Evolutionary conservation across 2,797 vertebrate genomes (phyloP), one percentile per base, ranked within the genome.

Genomic region (Argentina silus): DNA sequence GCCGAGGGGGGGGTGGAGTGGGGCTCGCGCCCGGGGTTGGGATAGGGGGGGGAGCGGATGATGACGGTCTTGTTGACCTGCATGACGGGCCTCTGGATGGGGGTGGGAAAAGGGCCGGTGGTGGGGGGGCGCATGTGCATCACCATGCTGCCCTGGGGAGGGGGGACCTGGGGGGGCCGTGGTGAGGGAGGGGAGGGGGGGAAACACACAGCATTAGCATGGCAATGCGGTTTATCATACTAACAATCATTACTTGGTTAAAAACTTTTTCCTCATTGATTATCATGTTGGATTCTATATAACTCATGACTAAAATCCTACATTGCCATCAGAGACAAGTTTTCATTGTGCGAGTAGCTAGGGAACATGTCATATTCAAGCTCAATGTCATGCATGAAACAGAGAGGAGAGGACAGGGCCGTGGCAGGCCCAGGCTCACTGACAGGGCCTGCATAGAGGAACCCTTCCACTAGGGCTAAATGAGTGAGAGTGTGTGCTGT

Each of bases 41-140:
- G 88, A 83, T 94, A 94, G 62, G 91, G 91, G 78, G 94, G 92
- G 59, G 94, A 86, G 72, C 94, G 94, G 70, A 95, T 93, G 80
- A 94, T 91, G 66, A 95, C 87, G 43, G 94, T 77, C 78, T 95
- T 95, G 92, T 93, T 95, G 81, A 94, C 92, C 90, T 95, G 94
- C 93, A 95, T 95, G 77, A 95, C 85, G 47, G 94, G 94, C 82
- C 94, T 90, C 85, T 95, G 94, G 80, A 95, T 95, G 76, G 94
- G 94, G 81, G 83, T 94, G 60, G 94, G 94, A 84, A 94, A 95
- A 64, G 93, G 91, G 77, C 94, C 93, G 3, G 90, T 90, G 86
- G 90, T 91, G 79, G 94, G 91, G 67, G 94, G 92, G 1, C 94
- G 92, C 91, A 95, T 94, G 92, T 95, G 94, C 94, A 95, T 95